phyloP scores from a whole-genome alignment of 1,140 invertebrate genomes.

The Dreissena rostriformis region DNA sequence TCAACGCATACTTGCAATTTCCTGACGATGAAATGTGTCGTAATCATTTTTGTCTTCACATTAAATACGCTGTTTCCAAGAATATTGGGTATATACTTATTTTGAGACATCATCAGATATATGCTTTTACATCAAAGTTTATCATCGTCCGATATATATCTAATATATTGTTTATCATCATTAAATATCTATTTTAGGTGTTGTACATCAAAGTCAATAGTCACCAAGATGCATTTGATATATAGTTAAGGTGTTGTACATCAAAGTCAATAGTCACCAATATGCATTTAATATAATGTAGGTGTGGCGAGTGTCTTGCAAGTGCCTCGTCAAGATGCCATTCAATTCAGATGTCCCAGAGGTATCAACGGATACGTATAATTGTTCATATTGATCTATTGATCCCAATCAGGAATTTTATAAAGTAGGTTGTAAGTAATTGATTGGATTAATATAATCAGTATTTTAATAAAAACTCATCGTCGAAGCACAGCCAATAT shows the following conservation, averaged over 20 bases:
- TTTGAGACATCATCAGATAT: neutral
- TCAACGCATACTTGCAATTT: no score
- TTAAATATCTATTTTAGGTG: no score
- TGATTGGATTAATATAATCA: neutral
- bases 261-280: no score
- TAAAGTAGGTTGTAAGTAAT: conserved; percentile 55
- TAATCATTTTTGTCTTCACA: no score
- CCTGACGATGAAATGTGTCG: no score
- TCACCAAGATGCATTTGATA: no score
- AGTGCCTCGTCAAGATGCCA: conserved; percentile 66
- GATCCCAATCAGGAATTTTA: conserved; percentile 56
- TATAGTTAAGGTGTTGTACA: conserved; percentile 64
- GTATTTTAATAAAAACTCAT: neutral
- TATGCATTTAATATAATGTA: no score
- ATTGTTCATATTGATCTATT: conserved; percentile 66
- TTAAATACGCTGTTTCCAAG: no score
- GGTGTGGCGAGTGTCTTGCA: conserved; percentile 41
- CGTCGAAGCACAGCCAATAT: neutral
- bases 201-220: conserved; percentile 67
- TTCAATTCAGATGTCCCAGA: conserved; percentile 46
- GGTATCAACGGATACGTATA: conserved; percentile 61
- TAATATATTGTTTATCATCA: conserved; percentile 59
- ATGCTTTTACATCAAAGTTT: neutral
- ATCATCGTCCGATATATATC: neutral
- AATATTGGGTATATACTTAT: neutral